Evolutionary conservation across 2,113 vertebrate genomes (phyloP).

Genomic region (Gobius niger): DNA sequence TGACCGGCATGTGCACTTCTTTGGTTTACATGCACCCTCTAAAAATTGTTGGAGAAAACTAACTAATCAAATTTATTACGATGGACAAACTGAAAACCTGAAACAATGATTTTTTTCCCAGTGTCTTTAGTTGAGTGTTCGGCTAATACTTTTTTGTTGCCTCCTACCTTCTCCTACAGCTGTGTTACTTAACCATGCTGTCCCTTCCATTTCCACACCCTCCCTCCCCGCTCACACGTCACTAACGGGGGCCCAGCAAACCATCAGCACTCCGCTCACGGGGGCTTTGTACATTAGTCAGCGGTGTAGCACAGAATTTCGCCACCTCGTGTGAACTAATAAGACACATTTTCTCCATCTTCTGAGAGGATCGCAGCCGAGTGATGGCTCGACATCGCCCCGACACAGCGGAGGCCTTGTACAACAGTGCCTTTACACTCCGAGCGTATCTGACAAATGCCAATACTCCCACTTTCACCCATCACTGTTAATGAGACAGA

Average conservation of each 20-base stretch:
- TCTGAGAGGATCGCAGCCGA: constrained; percentile 70
- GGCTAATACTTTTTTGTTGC: not conserved
- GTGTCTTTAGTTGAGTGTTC: no score
- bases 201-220: constrained; percentile 28
- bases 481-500: constrained; percentile 74
- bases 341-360: constrained; percentile 65
- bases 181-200: constrained; percentile 58
- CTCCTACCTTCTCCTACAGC: constrained; percentile 53
- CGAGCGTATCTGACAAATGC: constrained; percentile 69
- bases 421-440: constrained; percentile 69
- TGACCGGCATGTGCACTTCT: no score
- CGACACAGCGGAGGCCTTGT: constrained; percentile 74
- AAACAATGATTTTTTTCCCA: no score
- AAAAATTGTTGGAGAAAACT: no score
- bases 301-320: constrained; percentile 77
- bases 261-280: constrained; percentile 63
- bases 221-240: constrained; percentile 54
- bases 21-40: no score
- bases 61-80: no score
- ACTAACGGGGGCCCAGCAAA: constrained; percentile 54
- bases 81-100: no score
- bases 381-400: constrained; percentile 67
- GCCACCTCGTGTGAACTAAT: constrained; percentile 73
- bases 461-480: constrained; percentile 65
- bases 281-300: constrained; percentile 78